Evolutionary conservation across 2,888 invertebrate genomes (phyloP), one percentile per base, ranked within the genome.

Genomic region (Drosophila anomelani): DNA sequence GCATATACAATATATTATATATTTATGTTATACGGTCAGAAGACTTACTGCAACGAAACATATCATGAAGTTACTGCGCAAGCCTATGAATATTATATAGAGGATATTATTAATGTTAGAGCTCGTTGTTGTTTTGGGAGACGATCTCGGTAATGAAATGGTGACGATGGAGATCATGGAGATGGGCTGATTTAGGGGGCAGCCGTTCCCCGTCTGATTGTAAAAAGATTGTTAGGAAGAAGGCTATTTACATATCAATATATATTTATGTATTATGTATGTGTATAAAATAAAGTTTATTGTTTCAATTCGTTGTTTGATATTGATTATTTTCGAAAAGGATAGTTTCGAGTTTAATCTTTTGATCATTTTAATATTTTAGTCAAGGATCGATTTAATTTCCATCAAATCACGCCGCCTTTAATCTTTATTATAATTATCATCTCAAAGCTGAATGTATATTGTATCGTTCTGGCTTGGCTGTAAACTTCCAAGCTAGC

Each of bases 41-140:
- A 90, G 91, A 91, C 92, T 91, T 88, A 76, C 90, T 81, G 92
- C 91, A 92, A 92, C 92, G 89, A 86, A 89, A 92, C 91, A 92
- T 92, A 92, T 92, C 91, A 92, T 81, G 75, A 90, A 80, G 77
- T 79, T 76, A 85, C 80, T 85, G 88, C 83, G 83, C 83, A 61
- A 75, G 78, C 73, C 83, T 85, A 75, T 55, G 46, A 47, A 75
- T 57, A 75, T 68, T 75, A 60, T 59, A 75, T 59, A 75, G 46
- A 51, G 70, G 51, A 55, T 55, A 58, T 74, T 63, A 43, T 36
- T 64, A 51, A 67, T 68, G 64, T 78, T 76, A 62, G 58, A 64
- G 58, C 36, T 47, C 69, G 39, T 69, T 70, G 71, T 49, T 46
- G 51, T 34, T 32, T 66, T 38, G 64, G 49, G 41, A 20, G 32